These are phyloP conservation scores for Lordiphosa mommai DNA, from an alignment of 1,140 invertebrate species.

Conservation along the genomic window DNA sequence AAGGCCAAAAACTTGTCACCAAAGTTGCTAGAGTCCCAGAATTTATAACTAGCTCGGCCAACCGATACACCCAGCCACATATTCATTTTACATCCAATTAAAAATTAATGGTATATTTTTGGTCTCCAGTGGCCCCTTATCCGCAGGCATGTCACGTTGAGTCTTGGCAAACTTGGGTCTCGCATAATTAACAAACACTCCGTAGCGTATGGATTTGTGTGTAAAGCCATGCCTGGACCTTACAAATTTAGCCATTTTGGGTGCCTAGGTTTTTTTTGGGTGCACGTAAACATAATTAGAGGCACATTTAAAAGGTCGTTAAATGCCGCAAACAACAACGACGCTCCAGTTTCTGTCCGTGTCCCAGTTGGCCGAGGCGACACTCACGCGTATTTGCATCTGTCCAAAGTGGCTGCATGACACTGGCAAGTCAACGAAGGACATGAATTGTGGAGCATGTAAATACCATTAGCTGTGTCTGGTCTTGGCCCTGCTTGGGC, in stretches of 20 bases:
- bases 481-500: conserved; percentile 39
- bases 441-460: conserved; percentile 35
- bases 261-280: conserved; percentile 14
- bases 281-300: conserved; percentile 73
- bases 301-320: conserved; percentile 73
- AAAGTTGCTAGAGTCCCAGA: conserved; percentile 1
- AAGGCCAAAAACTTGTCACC: conserved; percentile 16
- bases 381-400: conserved; percentile 61
- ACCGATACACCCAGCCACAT: not conserved
- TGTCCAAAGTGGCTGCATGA: conserved; percentile 37
- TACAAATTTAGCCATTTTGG: conserved; percentile 55
- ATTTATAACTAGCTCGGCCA: conserved; percentile 10
- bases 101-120: conserved; percentile 50
- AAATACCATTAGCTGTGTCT: conserved; percentile 59
- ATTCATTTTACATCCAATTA: conserved; percentile 25
- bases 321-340: conserved; percentile 39
- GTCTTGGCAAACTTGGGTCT: conserved; percentile 1
- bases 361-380: conserved; percentile 15
- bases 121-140: conserved; percentile 16
- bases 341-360: conserved; percentile 19
- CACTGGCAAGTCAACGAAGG: conserved; percentile 13
- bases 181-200: conserved; percentile 56
- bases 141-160: conserved; percentile 31
- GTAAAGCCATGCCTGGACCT: conserved; percentile 11
- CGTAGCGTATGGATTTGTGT: conserved; percentile 58